These are phyloP conservation scores for Gambelia wislizenii DNA, from an alignment of 2,797 vertebrate species.

Conservation along the genomic window DNA sequence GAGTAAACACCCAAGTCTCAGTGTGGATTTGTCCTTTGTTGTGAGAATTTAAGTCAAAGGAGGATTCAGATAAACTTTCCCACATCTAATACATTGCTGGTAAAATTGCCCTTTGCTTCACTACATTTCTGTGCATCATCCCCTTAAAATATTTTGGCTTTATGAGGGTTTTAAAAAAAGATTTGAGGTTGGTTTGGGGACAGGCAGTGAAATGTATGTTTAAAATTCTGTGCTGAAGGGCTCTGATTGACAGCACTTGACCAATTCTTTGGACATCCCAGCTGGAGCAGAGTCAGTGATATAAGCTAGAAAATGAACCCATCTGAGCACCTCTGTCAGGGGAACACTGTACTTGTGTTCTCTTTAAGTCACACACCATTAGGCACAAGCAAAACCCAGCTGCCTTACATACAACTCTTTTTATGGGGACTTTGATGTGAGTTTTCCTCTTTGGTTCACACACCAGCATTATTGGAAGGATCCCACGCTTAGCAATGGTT, in stretches of 20 bases:
- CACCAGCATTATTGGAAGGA: not conserved
- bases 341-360: not conserved
- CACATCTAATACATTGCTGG: not conserved
- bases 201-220: too few relatives aligned
- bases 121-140: fast-evolving
- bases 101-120: not conserved
- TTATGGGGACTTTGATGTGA: not conserved
- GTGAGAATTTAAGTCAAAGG: not conserved
- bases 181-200: too few relatives aligned
- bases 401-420: not conserved
- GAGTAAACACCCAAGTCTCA: not conserved
- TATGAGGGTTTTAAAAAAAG: not conserved
- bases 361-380: not conserved
- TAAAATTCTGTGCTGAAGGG: too few relatives aligned
- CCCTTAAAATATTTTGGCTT: not conserved
- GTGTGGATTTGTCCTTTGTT: not conserved
- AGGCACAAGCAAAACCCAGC: not conserved
- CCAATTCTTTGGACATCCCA: not conserved
- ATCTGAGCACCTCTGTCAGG: not conserved
- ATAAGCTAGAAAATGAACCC: too few relatives aligned
- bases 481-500: not conserved
- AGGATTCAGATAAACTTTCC: too few relatives aligned
- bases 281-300: not conserved
- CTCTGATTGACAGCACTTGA: not conserved
- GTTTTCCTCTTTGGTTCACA: not conserved